Evolutionary conservation across 2,797 vertebrate species (phyloP).

Genomic region (Syndactyla subalaris): DNA sequence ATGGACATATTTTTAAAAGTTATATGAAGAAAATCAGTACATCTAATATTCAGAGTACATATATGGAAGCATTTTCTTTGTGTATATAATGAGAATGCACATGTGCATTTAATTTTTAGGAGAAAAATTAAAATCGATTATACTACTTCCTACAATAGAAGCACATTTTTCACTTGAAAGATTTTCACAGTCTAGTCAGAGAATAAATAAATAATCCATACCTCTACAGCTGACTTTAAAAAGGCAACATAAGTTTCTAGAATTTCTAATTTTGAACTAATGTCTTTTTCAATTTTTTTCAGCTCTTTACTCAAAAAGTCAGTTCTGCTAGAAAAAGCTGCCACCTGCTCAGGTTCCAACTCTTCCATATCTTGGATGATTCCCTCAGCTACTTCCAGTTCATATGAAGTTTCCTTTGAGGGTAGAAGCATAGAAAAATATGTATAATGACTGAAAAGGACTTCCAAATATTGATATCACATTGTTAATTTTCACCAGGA

Average conservation of each 20-base stretch:
- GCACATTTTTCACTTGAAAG: background rate
- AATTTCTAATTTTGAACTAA: slow-evolving; percentile 74
- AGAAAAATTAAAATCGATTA: background rate
- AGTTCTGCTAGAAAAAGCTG: slow-evolving; percentile 72
- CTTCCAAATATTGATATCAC: background rate
- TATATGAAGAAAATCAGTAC: background rate
- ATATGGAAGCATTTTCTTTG: background rate
- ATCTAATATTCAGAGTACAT: background rate
- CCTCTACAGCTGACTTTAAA: slow-evolving; percentile 82
- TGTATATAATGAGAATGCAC: background rate
- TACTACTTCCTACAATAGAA: background rate
- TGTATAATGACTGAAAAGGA: background rate
- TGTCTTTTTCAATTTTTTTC: slow-evolving; percentile 73
- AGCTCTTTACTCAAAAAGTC: slow-evolving; percentile 77
- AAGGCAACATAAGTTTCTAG: slow-evolving; percentile 80
- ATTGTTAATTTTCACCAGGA: background rate
- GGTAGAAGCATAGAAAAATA: background rate
- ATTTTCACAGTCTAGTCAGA: background rate
- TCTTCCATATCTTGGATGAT: slow-evolving; percentile 77
- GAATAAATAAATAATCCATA: slow-evolving; percentile 48
- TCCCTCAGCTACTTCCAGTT: slow-evolving; percentile 76
- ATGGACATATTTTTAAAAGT: background rate
- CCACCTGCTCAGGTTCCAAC: slow-evolving; percentile 68
- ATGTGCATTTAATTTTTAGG: background rate
- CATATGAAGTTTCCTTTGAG: slow-evolving; percentile 74